These are phyloP conservation scores for Drosophila subquinaria DNA, from an alignment of 2,888 invertebrate species.

Conservation along the genomic window DNA sequence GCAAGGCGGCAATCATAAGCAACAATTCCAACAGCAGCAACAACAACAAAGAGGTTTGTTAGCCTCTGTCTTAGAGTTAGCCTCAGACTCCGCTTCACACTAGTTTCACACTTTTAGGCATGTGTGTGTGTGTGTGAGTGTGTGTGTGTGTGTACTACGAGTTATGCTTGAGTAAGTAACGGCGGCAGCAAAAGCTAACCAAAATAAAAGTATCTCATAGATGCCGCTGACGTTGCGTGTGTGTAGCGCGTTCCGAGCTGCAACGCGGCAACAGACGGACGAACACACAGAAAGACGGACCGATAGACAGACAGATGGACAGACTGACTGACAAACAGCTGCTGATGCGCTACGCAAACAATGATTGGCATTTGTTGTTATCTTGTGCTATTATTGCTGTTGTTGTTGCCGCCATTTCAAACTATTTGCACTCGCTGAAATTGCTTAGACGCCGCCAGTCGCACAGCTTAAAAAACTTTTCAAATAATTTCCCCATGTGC, in stretches of 20 bases:
- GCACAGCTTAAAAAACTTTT: slow-evolving; percentile 65
- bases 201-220: slow-evolving; percentile 71
- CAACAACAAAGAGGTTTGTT: slow-evolving; percentile 16
- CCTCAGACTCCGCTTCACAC: slow-evolving; percentile 47
- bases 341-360: slow-evolving; percentile 79
- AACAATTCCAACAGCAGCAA: slow-evolving; percentile 14
- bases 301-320: slow-evolving; percentile 22
- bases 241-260: slow-evolving; percentile 55
- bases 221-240: slow-evolving; percentile 56
- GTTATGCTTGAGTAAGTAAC: slow-evolving; percentile 59
- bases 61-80: neutral
- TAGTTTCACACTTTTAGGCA: slow-evolving; percentile 67
- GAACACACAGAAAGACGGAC: slow-evolving; percentile 37
- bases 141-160: slow-evolving; percentile 21
- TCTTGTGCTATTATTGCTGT: slow-evolving; percentile 47
- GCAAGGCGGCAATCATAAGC: slow-evolving; percentile 19
- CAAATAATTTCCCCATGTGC: slow-evolving; percentile 69
- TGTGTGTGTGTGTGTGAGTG: slow-evolving; percentile 14
- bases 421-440: slow-evolving; percentile 76
- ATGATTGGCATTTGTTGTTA: slow-evolving; percentile 80
- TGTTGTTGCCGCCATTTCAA: slow-evolving; percentile 44
- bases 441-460: slow-evolving; percentile 56
- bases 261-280: slow-evolving; percentile 37
- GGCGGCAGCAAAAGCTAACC: slow-evolving; percentile 35
- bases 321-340: slow-evolving; percentile 51